phyloP scores from a whole-genome alignment of 2,113 vertebrate genomes.

The Acanthochromis polyacanthus region DNA sequence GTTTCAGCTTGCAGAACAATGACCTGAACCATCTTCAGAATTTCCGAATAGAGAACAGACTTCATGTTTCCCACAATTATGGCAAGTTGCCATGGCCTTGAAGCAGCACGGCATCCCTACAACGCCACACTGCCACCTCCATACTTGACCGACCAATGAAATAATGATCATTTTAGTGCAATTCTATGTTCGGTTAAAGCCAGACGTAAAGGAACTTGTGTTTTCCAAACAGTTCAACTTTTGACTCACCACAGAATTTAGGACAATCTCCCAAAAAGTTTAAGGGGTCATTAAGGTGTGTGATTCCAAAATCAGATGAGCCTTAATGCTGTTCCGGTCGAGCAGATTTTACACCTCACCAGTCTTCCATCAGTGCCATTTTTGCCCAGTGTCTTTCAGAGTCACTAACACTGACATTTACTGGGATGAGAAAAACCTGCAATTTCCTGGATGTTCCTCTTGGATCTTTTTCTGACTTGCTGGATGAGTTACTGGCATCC shows the following conservation, averaged over 20 bases:
- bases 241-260: background rate
- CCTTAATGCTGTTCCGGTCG: background rate
- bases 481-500: background rate
- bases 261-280: background rate
- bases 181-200: background rate
- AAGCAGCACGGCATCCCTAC: background rate
- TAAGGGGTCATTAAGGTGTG: background rate
- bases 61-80: background rate
- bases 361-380: background rate
- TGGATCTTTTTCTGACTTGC: background rate
- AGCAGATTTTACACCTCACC: background rate
- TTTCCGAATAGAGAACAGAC: background rate
- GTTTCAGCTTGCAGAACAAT: background rate
- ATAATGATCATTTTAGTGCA: background rate
- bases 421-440: conserved; percentile 2
- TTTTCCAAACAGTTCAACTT: conserved; percentile 1
- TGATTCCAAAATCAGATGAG: background rate
- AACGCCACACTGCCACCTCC: too few species aligned
- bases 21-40: background rate
- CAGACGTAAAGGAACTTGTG: background rate
- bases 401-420: conserved; percentile 20
- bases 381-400: conserved; percentile 20
- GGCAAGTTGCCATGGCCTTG: background rate
- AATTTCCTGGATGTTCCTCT: background rate
- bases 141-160: too few species aligned